Evolutionary conservation across 2,113 vertebrate species (phyloP), one percentile per base, ranked within the genome.

Genomic region (Falco punctatus): DNA sequence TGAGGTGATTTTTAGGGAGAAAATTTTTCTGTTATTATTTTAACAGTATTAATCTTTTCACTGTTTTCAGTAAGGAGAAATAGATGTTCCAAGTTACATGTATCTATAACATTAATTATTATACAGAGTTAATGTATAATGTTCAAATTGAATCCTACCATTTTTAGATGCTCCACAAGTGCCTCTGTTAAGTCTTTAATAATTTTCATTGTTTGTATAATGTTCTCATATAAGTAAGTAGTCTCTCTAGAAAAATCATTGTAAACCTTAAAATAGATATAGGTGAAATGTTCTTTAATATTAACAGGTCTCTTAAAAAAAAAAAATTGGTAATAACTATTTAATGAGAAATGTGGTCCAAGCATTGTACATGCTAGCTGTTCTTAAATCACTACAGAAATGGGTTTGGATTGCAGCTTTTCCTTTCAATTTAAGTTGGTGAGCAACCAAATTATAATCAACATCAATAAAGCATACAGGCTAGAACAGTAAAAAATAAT

Each of bases 361-460:
- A 82, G 20, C 17, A 52, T 49, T 0, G 3, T 80, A 35, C 42
- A n/a, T 28, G 54, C 94, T 96, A 96, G 62, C 82, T 78, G 69
- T 86, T 94, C 87, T 94, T 95, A 96, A 97, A 96, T 96, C 91
- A 87, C 79, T 81, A 10, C 48, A 85, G 66, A 95, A 97, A 81
- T 79, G 22, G n/a, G 35, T 94, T 96, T 93, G 84, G 88, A 97
- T 62, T 71, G 61, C 52, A 94, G 61, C 19, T 95, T 92, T 96
- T 92, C 26, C 35, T 82, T 97, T 95, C 70, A 95, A 54, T 94
- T 86, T 75, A 97, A 94, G 48, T 91, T 96, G 94, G 89, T 97
- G 91, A 97, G 85, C 80, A 94, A 97, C 89, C 84, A 95, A 96
- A 91, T 94, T 93, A 86, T 87, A 94, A 93, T 97, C 94, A 95